phyloP scores from a whole-genome alignment of 2,888 invertebrate species.

The Didymodactylos carnosus region DNA sequence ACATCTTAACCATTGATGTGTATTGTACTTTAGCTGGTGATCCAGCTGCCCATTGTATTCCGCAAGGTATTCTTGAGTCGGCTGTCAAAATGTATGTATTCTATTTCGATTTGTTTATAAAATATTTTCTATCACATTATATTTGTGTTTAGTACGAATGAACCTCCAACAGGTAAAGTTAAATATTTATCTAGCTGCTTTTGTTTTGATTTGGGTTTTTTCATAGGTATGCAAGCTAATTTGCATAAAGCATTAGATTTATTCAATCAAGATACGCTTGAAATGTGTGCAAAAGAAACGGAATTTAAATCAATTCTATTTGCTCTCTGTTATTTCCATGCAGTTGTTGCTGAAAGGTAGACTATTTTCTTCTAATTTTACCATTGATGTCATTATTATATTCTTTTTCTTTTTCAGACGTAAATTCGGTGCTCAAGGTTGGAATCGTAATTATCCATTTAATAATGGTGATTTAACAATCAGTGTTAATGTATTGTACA shows the following conservation, averaged over 20 bases:
- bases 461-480: slow-evolving; percentile 80
- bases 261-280: slow-evolving; percentile 77
- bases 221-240: slow-evolving; percentile 84
- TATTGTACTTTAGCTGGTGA: no score
- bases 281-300: slow-evolving; percentile 81
- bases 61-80: slow-evolving; percentile 78
- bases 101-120: neutral
- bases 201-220: no score
- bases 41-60: slow-evolving; percentile 69
- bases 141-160: slow-evolving; percentile 60
- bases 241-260: slow-evolving; percentile 81
- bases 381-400: neutral
- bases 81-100: slow-evolving; percentile 58
- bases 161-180: slow-evolving; percentile 91
- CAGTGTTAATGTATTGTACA: slow-evolving; percentile 74
- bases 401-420: slow-evolving; percentile 28
- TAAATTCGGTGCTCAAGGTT: slow-evolving; percentile 85
- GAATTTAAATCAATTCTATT: slow-evolving; percentile 86
- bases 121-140: neutral
- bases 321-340: slow-evolving; percentile 81
- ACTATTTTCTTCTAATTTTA: neutral
- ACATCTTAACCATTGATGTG: no score
- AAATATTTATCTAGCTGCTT: no score
- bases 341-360: slow-evolving; percentile 66
- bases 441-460: slow-evolving; percentile 67